Evolutionary conservation across 1,140 invertebrate species (phyloP).

Genomic region (Zaprionus kolodkinae): DNA sequence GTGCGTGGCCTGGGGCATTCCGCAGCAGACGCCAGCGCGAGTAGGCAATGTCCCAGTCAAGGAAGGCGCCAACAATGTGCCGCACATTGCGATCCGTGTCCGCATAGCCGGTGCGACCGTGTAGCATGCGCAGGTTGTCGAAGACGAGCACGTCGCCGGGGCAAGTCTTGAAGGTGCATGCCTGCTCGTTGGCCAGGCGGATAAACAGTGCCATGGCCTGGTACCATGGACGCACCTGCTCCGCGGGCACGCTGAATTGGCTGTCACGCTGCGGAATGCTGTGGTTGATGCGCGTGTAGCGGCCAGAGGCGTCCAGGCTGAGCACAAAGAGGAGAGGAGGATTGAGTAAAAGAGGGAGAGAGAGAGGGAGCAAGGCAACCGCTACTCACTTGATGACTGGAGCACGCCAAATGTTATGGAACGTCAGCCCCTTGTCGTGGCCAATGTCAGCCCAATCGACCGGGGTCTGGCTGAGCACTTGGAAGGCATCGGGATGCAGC

Average conservation of each 20-base stretch:
- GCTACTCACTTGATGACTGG: constrained; percentile 86
- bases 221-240: constrained; percentile 88
- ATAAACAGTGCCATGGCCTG: constrained; percentile 86
- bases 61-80: constrained; percentile 88
- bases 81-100: constrained; percentile 86
- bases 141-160: constrained; percentile 88
- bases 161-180: constrained; percentile 87
- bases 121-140: constrained; percentile 88
- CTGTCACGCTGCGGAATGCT: constrained; percentile 89
- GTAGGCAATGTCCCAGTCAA: constrained; percentile 90
- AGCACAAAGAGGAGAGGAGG: background rate
- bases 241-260: constrained; percentile 86
- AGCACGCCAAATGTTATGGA: constrained; percentile 86
- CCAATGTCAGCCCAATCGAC: constrained; percentile 89
- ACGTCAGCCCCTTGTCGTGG: constrained; percentile 85
- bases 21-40: constrained; percentile 85
- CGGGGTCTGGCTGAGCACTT: constrained; percentile 85
- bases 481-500: constrained; percentile 85
- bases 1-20: constrained; percentile 1
- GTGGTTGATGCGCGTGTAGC: constrained; percentile 86
- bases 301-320: constrained; percentile 85
- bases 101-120: constrained; percentile 87
- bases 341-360: background rate
- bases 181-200: constrained; percentile 85
- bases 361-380: background rate